Conservation (phyloP, 2,113 vertebrate species). For the Rhinoderma darwinii region DNA sequence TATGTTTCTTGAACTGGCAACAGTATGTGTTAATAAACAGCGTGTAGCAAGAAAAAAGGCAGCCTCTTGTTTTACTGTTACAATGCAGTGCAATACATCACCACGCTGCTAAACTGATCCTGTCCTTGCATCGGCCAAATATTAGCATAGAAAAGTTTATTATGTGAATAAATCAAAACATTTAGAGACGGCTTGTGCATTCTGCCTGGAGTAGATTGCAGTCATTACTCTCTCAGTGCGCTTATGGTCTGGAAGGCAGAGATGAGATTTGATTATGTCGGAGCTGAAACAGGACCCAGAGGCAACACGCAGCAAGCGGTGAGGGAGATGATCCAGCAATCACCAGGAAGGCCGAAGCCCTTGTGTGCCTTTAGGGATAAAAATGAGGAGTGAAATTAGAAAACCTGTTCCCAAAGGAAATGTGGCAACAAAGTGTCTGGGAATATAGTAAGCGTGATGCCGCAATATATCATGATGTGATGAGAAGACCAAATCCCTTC, state of each 20-base stretch:
- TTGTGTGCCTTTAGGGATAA: conserved; percentile 32
- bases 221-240: conserved; percentile 58
- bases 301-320: conserved; percentile 50
- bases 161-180: conserved; percentile 59
- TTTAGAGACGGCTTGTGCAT: conserved; percentile 50
- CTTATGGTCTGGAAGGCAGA: conserved; percentile 52
- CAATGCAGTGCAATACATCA: conserved; percentile 57
- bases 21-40: conserved; percentile 25
- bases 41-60: conserved; percentile 29
- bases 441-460: conserved; percentile 31
- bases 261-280: conserved; percentile 64
- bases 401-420: conserved; percentile 27
- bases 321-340: conserved; percentile 50
- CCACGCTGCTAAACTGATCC: conserved; percentile 55
- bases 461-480: not conserved
- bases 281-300: conserved; percentile 51
- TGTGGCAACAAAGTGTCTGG: conserved; percentile 5
- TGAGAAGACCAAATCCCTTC: not conserved
- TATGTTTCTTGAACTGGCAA: conserved; percentile 20
- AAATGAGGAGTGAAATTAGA: conserved; percentile 16
- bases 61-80: conserved; percentile 53
- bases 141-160: conserved; percentile 61
- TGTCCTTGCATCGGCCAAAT: conserved; percentile 58
- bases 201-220: conserved; percentile 54
- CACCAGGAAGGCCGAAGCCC: conserved; percentile 29